Conservation (phyloP, 2,113 vertebrate genomes). For the Brienomyrus brachyistius region DNA sequence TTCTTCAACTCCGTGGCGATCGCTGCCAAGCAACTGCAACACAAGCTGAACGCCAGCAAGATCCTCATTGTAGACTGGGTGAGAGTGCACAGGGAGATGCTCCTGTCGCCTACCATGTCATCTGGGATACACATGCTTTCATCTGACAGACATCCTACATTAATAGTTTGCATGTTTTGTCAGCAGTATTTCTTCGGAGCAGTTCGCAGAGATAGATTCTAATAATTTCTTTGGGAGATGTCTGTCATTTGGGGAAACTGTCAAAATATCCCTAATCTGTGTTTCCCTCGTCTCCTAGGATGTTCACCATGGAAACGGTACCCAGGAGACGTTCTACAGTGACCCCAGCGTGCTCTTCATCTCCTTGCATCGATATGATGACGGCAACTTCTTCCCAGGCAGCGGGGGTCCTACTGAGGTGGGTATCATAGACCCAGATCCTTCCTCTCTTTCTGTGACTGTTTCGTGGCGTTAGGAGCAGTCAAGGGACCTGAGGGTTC, state of each 20-base stretch:
- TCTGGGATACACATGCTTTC: background rate
- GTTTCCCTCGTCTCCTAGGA: constrained; percentile 59
- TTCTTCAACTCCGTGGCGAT: constrained; percentile 56
- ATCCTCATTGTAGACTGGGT: constrained; percentile 56
- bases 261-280: background rate
- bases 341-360: constrained; percentile 83
- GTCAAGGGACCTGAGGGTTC: background rate
- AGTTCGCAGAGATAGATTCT: background rate
- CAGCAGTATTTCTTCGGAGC: background rate
- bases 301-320: constrained; percentile 86
- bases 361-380: constrained; percentile 82
- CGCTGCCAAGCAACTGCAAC: constrained; percentile 51
- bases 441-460: constrained; percentile 62
- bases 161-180: background rate
- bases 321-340: constrained; percentile 84
- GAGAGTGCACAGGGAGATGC: constrained; percentile 7
- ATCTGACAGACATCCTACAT: background rate
- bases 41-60: constrained; percentile 52
- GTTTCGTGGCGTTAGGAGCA: constrained; percentile 58
- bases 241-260: background rate
- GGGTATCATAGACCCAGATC: constrained; percentile 18
- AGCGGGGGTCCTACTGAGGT: constrained; percentile 41
- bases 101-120: background rate
- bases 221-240: background rate
- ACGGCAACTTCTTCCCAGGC: constrained; percentile 85